Evolutionary conservation across 2,113 vertebrate species (phyloP).

Genomic region (Sinocyclocheilus anophthalmus): DNA sequence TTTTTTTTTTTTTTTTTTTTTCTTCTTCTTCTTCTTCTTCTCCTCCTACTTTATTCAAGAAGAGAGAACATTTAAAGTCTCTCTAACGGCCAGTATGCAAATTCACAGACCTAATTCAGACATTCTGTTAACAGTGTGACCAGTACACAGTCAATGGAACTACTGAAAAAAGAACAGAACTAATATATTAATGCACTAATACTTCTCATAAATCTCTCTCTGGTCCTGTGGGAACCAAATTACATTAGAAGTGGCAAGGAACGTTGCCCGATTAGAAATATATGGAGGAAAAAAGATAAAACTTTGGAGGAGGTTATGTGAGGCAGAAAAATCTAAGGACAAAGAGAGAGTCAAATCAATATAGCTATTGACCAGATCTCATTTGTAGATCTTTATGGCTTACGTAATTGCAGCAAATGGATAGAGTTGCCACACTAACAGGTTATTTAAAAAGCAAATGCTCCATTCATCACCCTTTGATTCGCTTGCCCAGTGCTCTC

Average conservation of each 20-base stretch:
- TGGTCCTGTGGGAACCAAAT: background rate
- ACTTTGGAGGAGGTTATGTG: background rate
- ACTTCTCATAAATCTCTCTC: background rate
- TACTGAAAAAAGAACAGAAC: background rate
- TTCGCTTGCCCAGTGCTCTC: slow-evolving; percentile 48
- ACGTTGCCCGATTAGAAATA: background rate
- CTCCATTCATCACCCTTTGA: slow-evolving; percentile 57
- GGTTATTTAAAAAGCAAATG: slow-evolving; percentile 56
- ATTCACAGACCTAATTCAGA: background rate
- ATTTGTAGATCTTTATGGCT: slow-evolving; percentile 53
- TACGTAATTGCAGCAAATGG: slow-evolving; percentile 53
- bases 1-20: too few relatives aligned
- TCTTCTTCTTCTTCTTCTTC: background rate
- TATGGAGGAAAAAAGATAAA: background rate
- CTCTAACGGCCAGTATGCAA: background rate
- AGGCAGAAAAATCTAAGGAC: slow-evolving; percentile 3
- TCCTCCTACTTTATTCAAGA: background rate
- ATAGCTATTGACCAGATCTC: slow-evolving; percentile 50
- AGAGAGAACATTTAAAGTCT: background rate
- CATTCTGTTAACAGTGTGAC: background rate
- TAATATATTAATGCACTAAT: background rate
- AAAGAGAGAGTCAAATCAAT: slow-evolving; percentile 44
- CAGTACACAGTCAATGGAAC: background rate
- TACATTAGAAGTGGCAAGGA: background rate
- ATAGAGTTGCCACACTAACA: slow-evolving; percentile 55